A percentile compares a stretch with the other conserved stretches of the same genome.
Conservation (phyloP, 2,888 invertebrate species). For the Lymantria dispar region DNA sequence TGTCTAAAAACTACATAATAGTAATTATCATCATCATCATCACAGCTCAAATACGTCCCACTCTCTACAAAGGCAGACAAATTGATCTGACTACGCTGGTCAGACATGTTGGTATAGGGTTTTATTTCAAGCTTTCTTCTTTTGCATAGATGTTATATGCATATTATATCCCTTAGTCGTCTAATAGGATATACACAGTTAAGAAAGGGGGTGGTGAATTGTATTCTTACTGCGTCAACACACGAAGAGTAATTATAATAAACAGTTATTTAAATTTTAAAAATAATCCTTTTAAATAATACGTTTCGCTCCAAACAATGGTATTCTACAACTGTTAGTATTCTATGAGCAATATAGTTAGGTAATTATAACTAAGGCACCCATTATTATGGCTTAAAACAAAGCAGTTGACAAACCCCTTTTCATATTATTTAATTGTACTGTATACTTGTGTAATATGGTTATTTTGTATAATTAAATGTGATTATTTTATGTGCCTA, state of each 20-base stretch:
- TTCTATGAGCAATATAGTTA: neutral
- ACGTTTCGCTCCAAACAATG: neutral
- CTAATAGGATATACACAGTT: too few species aligned
- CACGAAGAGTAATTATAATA: neutral
- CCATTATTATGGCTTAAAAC: neutral
- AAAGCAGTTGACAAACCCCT: conserved; percentile 4
- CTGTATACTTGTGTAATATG: neutral
- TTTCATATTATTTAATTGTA: conserved; percentile 5
- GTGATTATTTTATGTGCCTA: neutral
- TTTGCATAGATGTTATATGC: too few species aligned
- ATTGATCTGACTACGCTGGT: too few species aligned
- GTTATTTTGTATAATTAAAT: neutral
- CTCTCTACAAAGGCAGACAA: too few species aligned
- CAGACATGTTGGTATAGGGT: too few species aligned
- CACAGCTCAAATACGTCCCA: too few species aligned
- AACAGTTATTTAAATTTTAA: neutral
- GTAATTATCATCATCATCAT: too few species aligned
- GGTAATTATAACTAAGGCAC: neutral
- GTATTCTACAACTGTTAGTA: neutral
- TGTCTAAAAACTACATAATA: too few species aligned
- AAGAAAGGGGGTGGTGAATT: too few species aligned
- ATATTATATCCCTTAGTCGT: too few species aligned
- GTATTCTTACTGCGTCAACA: too few species aligned
- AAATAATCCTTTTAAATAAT: neutral
- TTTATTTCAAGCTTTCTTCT: too few species aligned